Base-by-base conservation (phyloP, 2,113 vertebrate species). In the Halichoerus grypus region DNA sequence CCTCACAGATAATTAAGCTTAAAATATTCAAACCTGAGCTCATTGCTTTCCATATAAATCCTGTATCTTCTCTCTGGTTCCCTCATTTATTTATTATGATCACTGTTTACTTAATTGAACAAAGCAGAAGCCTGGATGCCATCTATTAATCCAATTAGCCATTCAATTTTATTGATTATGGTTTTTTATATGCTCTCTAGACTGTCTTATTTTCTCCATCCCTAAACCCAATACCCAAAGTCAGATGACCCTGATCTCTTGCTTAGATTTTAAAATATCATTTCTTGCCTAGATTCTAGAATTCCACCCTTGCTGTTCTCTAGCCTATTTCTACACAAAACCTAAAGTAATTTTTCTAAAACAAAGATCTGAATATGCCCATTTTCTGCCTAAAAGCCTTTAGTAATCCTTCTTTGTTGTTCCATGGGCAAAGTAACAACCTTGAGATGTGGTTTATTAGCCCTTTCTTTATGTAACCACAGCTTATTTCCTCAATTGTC, bases 181-280 rank as follows among this genome's bases (percentile, higher is more conserved):
- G 7, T 4, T 71, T 63, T 77, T 74, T 80, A 11, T 33, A 49
- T 39, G 71, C 10, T 80, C 24, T 89, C n/a, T 53, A 18, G 14
- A 33, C 22, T 22, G 3, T 83, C 21, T 79, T 63, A 36, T 96
- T 87, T 91, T 71, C 24, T 74, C 39, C 36, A 65, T 53, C 11
- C 57, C 10, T 61, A 22, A 46, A 71, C 22, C 15, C 31, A 33
- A 59, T 69, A 42, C 16, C 46, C 42, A 67, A 85, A 91, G 36
- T 77, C 39, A 74, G 31, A 85, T 63, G 9, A 76, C 7, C 53
- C 18, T 28, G 1, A 63, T 51, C 14, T 39, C 63, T 84, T 88
- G 16, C n/a, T 94, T 76, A 82, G 53, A 86, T 76, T 90, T 96
- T 63, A 36, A 85, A 69, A 53, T 28, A 51, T 65, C n/a, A 49